A percentile compares a stretch with the other conserved stretches of the same genome.
Conservation (phyloP, 2,888 invertebrate genomes). For the Caenorhabditis imperialis region DNA sequence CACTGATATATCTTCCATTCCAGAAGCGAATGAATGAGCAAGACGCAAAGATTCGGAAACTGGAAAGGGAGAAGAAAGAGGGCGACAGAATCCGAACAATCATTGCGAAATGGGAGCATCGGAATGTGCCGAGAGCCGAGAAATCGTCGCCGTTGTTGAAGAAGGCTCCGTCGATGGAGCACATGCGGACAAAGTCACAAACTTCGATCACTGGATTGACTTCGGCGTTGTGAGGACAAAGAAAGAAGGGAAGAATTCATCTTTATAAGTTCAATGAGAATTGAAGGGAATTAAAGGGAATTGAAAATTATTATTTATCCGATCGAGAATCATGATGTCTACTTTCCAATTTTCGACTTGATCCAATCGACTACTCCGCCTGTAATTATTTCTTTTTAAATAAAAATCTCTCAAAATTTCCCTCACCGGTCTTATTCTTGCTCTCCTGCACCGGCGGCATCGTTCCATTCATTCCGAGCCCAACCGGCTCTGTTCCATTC, state of each 20-base stretch:
- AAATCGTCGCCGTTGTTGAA: constrained; percentile 7
- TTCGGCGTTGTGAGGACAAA: constrained; percentile 13
- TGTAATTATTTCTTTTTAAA: constrained; percentile 9
- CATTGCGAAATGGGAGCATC: constrained; percentile 55
- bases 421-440: constrained; percentile 41
- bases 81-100: constrained; percentile 53
- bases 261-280: too few species aligned
- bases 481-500: constrained; percentile 29
- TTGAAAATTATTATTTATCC: background rate
- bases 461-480: constrained; percentile 26
- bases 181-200: constrained; percentile 39
- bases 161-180: constrained; percentile 35
- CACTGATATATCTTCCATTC: constrained; percentile 4
- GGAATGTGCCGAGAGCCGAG: constrained; percentile 37
- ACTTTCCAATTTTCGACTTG: constrained; percentile 51
- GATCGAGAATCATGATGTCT: background rate
- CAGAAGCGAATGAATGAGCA: constrained; percentile 59
- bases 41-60: constrained; percentile 54
- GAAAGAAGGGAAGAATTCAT: too few species aligned
- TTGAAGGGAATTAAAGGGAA: too few species aligned
- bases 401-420: background rate
- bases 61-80: constrained; percentile 62
- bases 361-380: constrained; percentile 51
- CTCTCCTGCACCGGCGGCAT: constrained; percentile 25
- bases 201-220: constrained; percentile 40